Conservation (phyloP, 2,113 vertebrate genomes). For the Jacana jacana region DNA sequence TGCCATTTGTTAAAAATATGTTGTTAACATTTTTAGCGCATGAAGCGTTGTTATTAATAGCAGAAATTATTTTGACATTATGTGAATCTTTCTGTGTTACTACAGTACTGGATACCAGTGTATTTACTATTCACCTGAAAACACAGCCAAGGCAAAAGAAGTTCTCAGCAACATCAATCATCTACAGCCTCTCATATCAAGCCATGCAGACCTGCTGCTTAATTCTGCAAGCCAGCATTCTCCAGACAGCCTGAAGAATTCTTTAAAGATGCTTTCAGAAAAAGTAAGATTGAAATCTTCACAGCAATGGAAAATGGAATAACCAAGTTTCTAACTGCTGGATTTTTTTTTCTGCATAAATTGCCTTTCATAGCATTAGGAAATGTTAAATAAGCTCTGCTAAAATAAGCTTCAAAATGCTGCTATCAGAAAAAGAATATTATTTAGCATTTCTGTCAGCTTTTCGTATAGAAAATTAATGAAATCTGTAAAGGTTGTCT, state of each 20-base stretch:
- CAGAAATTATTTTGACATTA: neutral
- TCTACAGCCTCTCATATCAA: conserved; percentile 90
- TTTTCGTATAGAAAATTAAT: conserved; percentile 13
- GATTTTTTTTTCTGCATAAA: conserved; percentile 6
- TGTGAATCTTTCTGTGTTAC: conserved; percentile 24
- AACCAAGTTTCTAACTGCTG: neutral
- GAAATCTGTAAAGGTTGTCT: neutral
- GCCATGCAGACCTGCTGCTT: conserved; percentile 90
- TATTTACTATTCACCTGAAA: conserved; percentile 98
- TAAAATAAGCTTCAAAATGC: conserved; percentile 47
- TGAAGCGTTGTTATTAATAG: neutral
- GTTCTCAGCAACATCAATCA: conserved; percentile 91
- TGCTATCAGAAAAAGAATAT: conserved; percentile 25
- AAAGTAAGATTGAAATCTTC: conserved; percentile 85
- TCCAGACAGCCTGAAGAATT: conserved; percentile 85
- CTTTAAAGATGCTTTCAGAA: conserved; percentile 93
- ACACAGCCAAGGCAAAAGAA: conserved; percentile 95
- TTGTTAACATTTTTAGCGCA: neutral
- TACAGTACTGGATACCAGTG: conserved; percentile 96
- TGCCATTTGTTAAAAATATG: neutral
- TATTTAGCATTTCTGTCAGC: conserved; percentile 14
- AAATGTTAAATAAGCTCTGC: conserved; percentile 53
- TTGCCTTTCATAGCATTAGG: conserved; percentile 41
- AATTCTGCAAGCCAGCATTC: conserved; percentile 89
- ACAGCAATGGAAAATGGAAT: conserved; percentile 48